Percentiles rank a stretch among this genome's conserved stretches.
Evolutionary conservation across 2,888 invertebrate genomes (phyloP).

Genomic region (Apamea crenata): DNA sequence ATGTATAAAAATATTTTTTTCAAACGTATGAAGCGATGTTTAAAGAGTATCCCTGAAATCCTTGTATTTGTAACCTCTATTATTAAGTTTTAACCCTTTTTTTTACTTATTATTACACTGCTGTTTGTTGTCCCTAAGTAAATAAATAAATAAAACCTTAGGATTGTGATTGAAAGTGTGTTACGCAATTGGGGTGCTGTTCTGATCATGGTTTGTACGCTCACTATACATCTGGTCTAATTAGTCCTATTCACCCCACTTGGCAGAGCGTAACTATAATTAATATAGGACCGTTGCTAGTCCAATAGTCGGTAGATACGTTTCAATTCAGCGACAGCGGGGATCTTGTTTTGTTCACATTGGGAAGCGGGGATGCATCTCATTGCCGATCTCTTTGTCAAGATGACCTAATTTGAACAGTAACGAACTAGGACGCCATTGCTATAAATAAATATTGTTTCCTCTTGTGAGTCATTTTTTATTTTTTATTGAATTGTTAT

Average conservation of each 20-base stretch:
- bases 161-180: neutral
- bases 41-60: neutral
- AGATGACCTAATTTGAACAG: conserved; percentile 76
- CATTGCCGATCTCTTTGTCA: conserved; percentile 76
- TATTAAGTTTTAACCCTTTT: no score
- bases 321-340: conserved; percentile 31
- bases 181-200: neutral
- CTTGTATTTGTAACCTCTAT: no score
- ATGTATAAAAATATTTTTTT: neutral
- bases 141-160: no score
- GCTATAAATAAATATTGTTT: conserved; percentile 43
- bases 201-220: neutral
- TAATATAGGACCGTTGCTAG: neutral
- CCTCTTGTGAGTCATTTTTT: conserved; percentile 4
- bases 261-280: conserved; percentile 19
- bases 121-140: no score
- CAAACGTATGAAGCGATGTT: neutral
- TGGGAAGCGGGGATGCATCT: conserved; percentile 72
- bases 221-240: neutral
- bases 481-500: conserved; percentile 20
- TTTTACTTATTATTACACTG: no score
- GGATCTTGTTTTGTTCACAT: conserved; percentile 55
- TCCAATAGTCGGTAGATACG: conserved; percentile 17
- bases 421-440: conserved; percentile 74
- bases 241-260: neutral